Conservation (phyloP, 2,113 vertebrate genomes). For the Tragulus kanchil region DNA sequence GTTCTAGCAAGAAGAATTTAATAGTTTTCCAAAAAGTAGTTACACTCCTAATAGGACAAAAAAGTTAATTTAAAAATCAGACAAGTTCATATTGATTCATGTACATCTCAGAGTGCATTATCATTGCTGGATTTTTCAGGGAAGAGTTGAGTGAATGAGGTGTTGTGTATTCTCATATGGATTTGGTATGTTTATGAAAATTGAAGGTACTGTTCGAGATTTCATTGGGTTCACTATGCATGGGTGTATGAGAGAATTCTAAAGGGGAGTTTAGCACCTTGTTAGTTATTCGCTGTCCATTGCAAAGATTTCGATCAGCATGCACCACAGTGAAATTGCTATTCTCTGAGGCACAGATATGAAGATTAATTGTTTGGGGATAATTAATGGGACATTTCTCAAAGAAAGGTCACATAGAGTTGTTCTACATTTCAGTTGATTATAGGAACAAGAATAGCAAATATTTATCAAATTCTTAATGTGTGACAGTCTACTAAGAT, state of each 20-base stretch:
- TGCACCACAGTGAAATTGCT: neutral
- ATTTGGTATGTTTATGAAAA: slow-evolving; percentile 31
- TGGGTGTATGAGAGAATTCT: neutral
- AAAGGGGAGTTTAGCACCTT: neutral
- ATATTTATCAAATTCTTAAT: slow-evolving; percentile 43
- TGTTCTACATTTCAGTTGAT: slow-evolving; percentile 40
- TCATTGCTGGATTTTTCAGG: neutral
- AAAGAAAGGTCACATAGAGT: neutral
- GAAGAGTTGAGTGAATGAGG: neutral
- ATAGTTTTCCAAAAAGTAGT: neutral
- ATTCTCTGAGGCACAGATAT: neutral
- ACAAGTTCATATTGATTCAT: too few species aligned
- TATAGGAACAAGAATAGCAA: neutral
- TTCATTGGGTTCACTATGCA: neutral
- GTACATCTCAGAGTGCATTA: too few species aligned
- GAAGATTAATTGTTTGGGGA: slow-evolving; percentile 2
- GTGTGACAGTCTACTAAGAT: neutral
- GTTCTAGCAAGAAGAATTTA: neutral
- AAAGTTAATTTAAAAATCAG: too few species aligned
- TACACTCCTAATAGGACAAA: neutral
- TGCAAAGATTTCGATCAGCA: neutral
- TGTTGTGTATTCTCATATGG: neutral
- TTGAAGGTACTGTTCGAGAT: neutral
- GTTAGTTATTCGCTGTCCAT: neutral
- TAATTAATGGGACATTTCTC: slow-evolving; percentile 37